Percentiles rank a stretch among this genome's conserved stretches.
Evolutionary conservation across 2,797 vertebrate species (phyloP).

Genomic region (Hypotaenidia philippensis): DNA sequence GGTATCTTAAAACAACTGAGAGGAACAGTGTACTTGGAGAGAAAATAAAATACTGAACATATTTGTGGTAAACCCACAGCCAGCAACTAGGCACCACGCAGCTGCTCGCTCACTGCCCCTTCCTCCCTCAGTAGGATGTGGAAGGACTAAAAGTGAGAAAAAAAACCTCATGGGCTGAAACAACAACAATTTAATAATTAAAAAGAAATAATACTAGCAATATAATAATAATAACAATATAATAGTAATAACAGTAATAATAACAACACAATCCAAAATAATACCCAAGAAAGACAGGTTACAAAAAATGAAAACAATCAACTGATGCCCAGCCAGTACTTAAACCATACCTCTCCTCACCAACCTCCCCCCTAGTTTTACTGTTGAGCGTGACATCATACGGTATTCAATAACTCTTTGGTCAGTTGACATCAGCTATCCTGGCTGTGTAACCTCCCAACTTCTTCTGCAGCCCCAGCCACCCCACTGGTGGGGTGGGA

Average conservation of each 20-base stretch:
- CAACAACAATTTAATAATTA: not conserved
- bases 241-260: not conserved
- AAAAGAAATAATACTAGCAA: not conserved
- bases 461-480: not conserved
- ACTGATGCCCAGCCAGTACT: not conserved
- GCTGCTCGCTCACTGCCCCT: accelerated
- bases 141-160: not conserved
- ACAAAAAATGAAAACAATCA: not conserved
- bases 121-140: accelerated
- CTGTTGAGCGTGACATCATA: not conserved
- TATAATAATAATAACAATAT: not conserved
- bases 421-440: not conserved
- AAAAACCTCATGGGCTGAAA: not conserved
- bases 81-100: not conserved
- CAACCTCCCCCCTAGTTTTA: not conserved
- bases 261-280: not conserved
- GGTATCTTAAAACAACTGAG: not conserved
- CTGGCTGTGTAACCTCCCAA: accelerated
- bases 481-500: not conserved
- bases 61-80: not conserved
- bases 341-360: accelerated
- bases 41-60: not conserved
- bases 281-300: not conserved
- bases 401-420: not conserved
- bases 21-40: not conserved